Evolutionary conservation across 2,113 vertebrate genomes (phyloP).

Genomic region (Triplophysa tibetana): DNA sequence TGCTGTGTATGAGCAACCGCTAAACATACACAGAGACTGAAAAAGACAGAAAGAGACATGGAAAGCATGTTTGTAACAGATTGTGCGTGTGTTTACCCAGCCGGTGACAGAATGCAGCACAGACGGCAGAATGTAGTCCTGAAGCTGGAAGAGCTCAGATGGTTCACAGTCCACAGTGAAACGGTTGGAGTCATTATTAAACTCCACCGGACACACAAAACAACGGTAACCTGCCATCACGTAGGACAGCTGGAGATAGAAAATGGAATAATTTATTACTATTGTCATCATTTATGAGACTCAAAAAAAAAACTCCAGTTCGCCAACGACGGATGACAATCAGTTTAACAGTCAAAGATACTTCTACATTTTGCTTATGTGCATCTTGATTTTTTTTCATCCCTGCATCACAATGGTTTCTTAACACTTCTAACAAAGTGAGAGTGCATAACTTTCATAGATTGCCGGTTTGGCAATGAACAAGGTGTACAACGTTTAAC

Average conservation of each 20-base stretch:
- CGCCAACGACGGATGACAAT: too few species aligned
- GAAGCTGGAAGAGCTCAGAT: slow-evolving; percentile 90
- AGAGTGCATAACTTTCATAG: too few species aligned
- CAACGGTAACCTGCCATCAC: slow-evolving; percentile 92
- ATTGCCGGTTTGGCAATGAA: too few species aligned
- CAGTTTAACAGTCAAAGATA: too few species aligned
- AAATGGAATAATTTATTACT: neutral
- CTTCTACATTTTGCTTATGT: too few species aligned
- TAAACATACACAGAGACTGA: neutral
- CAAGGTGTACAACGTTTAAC: slow-evolving; percentile 35
- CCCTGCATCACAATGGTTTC: too few species aligned
- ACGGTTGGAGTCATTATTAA: slow-evolving; percentile 95
- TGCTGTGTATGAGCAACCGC: neutral
- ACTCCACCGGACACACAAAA: slow-evolving; percentile 97
- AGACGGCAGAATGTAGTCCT: slow-evolving; percentile 85
- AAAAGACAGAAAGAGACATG: neutral
- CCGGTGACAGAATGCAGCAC: slow-evolving; percentile 84
- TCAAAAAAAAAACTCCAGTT: neutral
- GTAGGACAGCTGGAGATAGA: slow-evolving; percentile 83
- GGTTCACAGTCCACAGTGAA: slow-evolving; percentile 96
- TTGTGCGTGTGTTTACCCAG: slow-evolving; percentile 79
- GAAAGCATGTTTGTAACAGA: neutral
- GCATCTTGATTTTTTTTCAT: too few species aligned
- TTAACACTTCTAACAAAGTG: too few species aligned
- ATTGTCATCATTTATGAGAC: neutral